Conservation (phyloP, 2,888 invertebrate genomes). For the Scaptomyza parva region DNA sequence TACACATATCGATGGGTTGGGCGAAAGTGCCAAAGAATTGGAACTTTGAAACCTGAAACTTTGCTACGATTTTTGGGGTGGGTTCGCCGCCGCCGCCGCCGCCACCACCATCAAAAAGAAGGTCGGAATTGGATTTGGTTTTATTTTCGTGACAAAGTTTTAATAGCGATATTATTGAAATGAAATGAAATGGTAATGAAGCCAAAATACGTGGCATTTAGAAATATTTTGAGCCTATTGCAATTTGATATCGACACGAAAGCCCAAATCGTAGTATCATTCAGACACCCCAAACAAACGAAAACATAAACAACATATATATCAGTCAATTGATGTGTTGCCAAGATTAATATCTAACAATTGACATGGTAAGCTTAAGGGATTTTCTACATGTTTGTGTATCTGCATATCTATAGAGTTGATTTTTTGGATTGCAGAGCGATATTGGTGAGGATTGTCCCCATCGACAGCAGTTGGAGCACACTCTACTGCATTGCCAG, state of each 20-base stretch:
- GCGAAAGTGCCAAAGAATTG: constrained; percentile 55
- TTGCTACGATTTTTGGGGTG: too few species aligned
- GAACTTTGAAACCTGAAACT: constrained; percentile 46
- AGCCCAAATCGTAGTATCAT: constrained; percentile 38
- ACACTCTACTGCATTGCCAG: constrained; percentile 69
- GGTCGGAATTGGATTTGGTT: constrained; percentile 50
- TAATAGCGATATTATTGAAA: constrained; percentile 79
- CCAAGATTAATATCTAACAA: constrained; percentile 1
- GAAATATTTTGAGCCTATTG: constrained; percentile 54
- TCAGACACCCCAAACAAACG: constrained; percentile 45
- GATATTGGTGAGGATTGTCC: constrained; percentile 66
- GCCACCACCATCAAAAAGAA: constrained; percentile 13
- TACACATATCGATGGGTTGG: constrained; percentile 34
- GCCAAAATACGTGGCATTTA: constrained; percentile 62
- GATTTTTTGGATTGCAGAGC: constrained; percentile 38
- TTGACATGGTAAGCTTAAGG: constrained; percentile 63
- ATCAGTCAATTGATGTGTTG: constrained; percentile 14
- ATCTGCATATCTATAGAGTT: background rate
- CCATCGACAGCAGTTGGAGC: constrained; percentile 67
- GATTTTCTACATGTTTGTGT: background rate
- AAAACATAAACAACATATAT: constrained; percentile 33
- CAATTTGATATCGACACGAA: constrained; percentile 60
- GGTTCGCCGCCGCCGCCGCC: background rate
- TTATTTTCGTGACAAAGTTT: constrained; percentile 79
- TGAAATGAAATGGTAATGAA: constrained; percentile 78